Base-by-base conservation (phyloP, 2,113 vertebrate genomes). In the Macrotis lagotis region DNA sequence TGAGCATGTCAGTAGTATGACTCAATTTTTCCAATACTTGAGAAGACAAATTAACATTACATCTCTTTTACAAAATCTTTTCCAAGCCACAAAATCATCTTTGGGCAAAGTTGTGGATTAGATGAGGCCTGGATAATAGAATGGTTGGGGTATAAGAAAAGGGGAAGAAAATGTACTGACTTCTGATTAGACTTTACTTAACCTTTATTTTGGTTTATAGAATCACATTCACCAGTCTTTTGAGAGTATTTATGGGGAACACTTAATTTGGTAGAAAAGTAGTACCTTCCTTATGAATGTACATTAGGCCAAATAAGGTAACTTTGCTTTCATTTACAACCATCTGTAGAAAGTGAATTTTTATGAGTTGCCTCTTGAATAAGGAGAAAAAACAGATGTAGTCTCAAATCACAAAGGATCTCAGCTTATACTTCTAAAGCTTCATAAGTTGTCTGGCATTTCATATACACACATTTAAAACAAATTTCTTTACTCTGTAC, bases 401-500 rank as follows among this genome's bases (percentile, higher is more conserved):
- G 97, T 88, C 90, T 52, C 5, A 92, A 91, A 89, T 0, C 11
- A 53, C 10, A 83, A 91, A 96, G 0, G 47, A 0, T 1, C 49
- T 96, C 7, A 88, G 53, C 90, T 28, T 89, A 31, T 52, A 48
- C 88, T 49, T 95, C 95, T 92, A 66, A 97, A 95, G 28, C 90
- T 92, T 96, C 95, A 96, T 97, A 96, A 93, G 91, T 93, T 96
- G 26, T 93, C 95, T 96, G 74, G 24, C 88, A 95, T 93, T 92
- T 91, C 97, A 97, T 74, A 95, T 94, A 94, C 37, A 96, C 89
- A 97, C 92, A 97, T 97, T 96, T 95, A 97, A 97, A 97, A 97
- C 96, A 94, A 95, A 96, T 94, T 91, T 94, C 92, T 93, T 97
- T 96, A 83, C 92, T 92, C 94, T 94, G 91, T 93, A 90, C 48